Percentiles rank a stretch among this genome's conserved stretches.
These are phyloP conservation scores for Lucilia cuprina DNA, from an alignment of 1,140 invertebrate species.

Conservation along the genomic window DNA sequence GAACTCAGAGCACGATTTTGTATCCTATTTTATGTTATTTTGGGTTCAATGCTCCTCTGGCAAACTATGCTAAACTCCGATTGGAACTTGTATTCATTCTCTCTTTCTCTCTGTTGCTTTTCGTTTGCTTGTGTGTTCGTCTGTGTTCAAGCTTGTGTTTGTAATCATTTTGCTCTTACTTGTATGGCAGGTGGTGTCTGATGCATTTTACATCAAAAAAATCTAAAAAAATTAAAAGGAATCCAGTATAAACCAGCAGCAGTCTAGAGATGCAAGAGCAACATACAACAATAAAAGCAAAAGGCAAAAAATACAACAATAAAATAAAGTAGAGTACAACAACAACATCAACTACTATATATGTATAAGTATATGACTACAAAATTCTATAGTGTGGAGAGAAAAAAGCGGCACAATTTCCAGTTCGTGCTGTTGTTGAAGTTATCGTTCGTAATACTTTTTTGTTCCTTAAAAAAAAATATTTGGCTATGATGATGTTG, in stretches of 20 bases:
- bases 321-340: not conserved
- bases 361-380: too few relatives aligned
- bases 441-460: conserved; percentile 24
- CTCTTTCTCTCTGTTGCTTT: too few relatives aligned
- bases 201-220: not conserved
- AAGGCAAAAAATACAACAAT: not conserved
- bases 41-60: conserved; percentile 21
- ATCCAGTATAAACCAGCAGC: conserved; percentile 11
- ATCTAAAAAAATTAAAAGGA: not conserved
- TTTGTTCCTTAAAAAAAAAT: not conserved
- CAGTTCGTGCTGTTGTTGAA: conserved; percentile 12
- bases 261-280: conserved; percentile 17
- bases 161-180: not conserved
- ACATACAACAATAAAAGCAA: not conserved
- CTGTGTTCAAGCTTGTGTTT: not conserved
- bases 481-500: not conserved
- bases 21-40: conserved; percentile 28
- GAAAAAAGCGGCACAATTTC: not conserved
- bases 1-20: conserved; percentile 16
- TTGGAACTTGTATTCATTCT: not conserved
- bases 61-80: conserved; percentile 14
- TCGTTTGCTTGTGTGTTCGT: too few relatives aligned
- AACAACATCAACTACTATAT: not conserved
- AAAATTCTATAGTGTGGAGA: not conserved
- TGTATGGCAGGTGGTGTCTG: conserved; percentile 21